Conservation (phyloP, 2,113 vertebrate genomes). For the Sinocyclocheilus grahami region DNA sequence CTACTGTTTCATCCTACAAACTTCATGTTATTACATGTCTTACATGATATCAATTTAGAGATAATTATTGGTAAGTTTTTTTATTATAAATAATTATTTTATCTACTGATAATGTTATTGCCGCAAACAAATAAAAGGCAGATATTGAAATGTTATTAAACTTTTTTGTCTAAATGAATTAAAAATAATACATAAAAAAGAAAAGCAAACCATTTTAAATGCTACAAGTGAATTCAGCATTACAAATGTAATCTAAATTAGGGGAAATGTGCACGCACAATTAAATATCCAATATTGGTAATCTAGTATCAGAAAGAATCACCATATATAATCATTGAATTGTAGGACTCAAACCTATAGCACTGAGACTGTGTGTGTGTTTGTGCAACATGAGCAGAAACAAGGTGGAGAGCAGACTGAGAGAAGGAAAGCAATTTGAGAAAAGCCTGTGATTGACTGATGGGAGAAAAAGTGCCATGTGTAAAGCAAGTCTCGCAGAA, state of each 20-base stretch:
- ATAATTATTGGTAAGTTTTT: background rate
- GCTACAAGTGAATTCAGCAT: background rate
- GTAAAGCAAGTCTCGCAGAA: conserved; percentile 6
- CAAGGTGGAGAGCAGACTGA: background rate
- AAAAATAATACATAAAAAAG: background rate
- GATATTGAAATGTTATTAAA: background rate
- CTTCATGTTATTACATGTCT: no score
- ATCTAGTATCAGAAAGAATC: background rate
- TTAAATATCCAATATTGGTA: background rate
- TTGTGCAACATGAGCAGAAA: conserved; percentile 7
- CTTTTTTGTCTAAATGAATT: background rate
- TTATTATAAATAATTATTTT: background rate
- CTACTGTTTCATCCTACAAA: no score
- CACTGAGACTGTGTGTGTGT: background rate
- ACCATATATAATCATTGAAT: background rate
- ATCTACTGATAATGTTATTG: background rate
- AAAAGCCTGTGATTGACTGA: background rate
- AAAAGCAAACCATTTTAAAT: background rate
- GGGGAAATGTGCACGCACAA: background rate
- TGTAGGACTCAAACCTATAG: background rate
- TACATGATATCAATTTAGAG: background rate
- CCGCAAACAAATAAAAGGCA: background rate
- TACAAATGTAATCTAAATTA: background rate
- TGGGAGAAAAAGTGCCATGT: conserved; percentile 19
- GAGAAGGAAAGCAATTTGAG: conserved; percentile 5